Base-by-base conservation (phyloP, 2,797 vertebrate species). In the Sebastes minor region DNA sequence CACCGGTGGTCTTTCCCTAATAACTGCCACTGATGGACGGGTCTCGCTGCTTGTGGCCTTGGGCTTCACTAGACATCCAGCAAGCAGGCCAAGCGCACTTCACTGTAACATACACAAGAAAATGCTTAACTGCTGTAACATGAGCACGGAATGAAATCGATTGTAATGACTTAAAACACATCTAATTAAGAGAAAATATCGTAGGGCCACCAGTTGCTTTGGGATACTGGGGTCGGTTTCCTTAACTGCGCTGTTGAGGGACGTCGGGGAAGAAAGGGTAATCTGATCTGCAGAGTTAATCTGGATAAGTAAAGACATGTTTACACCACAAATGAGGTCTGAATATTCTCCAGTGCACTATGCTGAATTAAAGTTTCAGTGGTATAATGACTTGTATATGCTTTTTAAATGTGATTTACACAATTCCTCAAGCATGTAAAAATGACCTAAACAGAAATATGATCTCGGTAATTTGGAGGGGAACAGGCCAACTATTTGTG, bases 1-100 rank as follows among this genome's bases (percentile, higher is more conserved):
- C 95, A 94, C 93, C 1, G 96, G 97, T 97, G 97, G 97, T 97
- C 97, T 96, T 92, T 35, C 90, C 82, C 94, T 95, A 96, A 96
- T 96, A 96, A 95, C 52, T 69, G 87, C 90, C 85, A 95, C 84
- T 95, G 95, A 97, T 95, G 94, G 96, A 95, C 96, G 91, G 91
- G 91, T 95, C 96, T 95, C 79, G 85, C 92, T 93, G 83, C 92
- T 93, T 83, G 84, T 94, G 96, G 95, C 94, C 97, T 97, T 97
- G 94, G 95, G 95, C 95, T 95, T 88, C 94, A 92, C 93, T 81
- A 94, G 94, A 90, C 87, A 77, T 88, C 74, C 86, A 85, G 86
- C 74, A 5, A 69, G 52, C 71, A 28, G 73, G 85, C 83, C 83
- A 75, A 84, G 80, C 66, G 14, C 68, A 87, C 85, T 84, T 81